Base-by-base conservation (phyloP, 2,888 invertebrate species). In the Campoletis raptor region DNA sequence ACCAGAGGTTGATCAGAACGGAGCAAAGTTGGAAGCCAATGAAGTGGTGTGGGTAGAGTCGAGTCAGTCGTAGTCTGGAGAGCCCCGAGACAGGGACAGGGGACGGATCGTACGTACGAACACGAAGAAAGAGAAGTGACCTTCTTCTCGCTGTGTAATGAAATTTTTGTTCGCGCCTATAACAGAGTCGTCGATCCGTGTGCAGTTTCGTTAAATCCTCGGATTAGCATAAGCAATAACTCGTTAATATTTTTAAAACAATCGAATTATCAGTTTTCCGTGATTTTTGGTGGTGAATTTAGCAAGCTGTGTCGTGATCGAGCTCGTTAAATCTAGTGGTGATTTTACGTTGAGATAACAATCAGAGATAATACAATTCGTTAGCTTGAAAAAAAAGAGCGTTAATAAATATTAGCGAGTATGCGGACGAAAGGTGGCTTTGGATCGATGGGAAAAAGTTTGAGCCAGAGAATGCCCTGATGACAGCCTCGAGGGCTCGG, bases 1-100 rank as follows among this genome's bases (percentile, higher is more conserved):
- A 90, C 94, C 92, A 94, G 95, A 94, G 93, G 95, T 93, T 94
- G 95, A 94, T 95, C 95, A 95, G 95, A 93, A 94, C 95, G 95
- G 92, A 88, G 90, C 82, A 89, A 88, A 90, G 90, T 88, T 76
- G 86, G 91, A 90, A 92, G 88, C 90, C 91, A 92, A 90, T 93
- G 92, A 93, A 92, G 93, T 93, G 93, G 94, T 94, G 94, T 94
- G 94, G 93, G 94, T 93, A 92, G 90, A 91, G 89, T 90, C 91
- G 91, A 93, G 94, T 94, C 93, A 94, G 94, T 94, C 94, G 94
- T 93, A 92, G 94, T 92, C 94, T 93, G 94, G 94, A 93, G 93
- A 92, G 94, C 93, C 93, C 93, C 92, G 94, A 92, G 94, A 91
- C 91, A 92, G 91, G 86, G 78, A 86, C 94, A 94, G 93, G 93